A percentile compares a stretch with the other conserved stretches of the same genome.
phyloP scores from a whole-genome alignment of 1,140 invertebrate species.

The Bombyx mori region ASM3026992v2 NC_085109.1:5125001-5125500 shows the following conservation, averaged over 20 bases:
- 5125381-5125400: constrained; percentile 31
- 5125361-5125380: constrained; percentile 40
- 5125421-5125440: constrained; percentile 46
- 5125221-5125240: too few species aligned
- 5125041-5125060: too few species aligned
- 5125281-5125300: constrained; percentile 36
- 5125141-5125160: too few species aligned
- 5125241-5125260: too few species aligned
- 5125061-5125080: too few species aligned
- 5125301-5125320: constrained; percentile 52
- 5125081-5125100: too few species aligned
- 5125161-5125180: too few species aligned
- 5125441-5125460: constrained; percentile 48
- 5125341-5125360: constrained; percentile 63
- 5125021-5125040: constrained; percentile 17
- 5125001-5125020: neutral
- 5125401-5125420: constrained; percentile 33
- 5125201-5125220: too few species aligned
- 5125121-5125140: too few species aligned
- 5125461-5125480: constrained; percentile 39
- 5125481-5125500: constrained; percentile 6
- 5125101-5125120: too few species aligned
- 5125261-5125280: too few species aligned
- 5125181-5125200: too few species aligned
- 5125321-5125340: constrained; percentile 40